Conservation (phyloP, 2,797 vertebrate genomes). For the Mastacembelus armatus region DNA sequence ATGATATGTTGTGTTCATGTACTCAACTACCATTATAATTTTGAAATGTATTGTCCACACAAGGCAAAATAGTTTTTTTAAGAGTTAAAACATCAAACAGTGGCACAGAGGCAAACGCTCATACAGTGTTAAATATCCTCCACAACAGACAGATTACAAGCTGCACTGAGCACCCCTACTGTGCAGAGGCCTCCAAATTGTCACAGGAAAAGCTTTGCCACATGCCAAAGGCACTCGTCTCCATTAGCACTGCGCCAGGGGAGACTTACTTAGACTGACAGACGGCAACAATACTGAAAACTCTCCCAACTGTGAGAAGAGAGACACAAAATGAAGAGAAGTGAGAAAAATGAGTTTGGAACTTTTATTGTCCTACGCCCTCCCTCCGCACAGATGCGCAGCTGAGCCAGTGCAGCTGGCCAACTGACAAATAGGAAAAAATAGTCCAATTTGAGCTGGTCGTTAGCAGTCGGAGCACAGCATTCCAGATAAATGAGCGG, state of each 20-base stretch:
- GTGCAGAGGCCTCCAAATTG: constrained; percentile 69
- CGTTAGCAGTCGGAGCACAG: constrained; percentile 88
- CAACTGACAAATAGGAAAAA: constrained; percentile 94
- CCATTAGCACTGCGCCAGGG: constrained; percentile 71
- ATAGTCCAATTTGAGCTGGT: constrained; percentile 94
- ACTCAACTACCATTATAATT: background rate
- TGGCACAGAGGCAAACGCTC: constrained; percentile 38
- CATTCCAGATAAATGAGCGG: constrained; percentile 88
- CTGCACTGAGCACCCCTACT: constrained; percentile 58
- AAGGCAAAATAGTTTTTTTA: constrained; percentile 1
- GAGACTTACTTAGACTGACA: constrained; percentile 76
- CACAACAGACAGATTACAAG: constrained; percentile 70
- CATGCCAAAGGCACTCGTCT: constrained; percentile 77
- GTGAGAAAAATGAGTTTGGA: constrained; percentile 89
- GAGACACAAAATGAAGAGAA: constrained; percentile 76
- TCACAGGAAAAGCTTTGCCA: constrained; percentile 76
- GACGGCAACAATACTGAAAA: constrained; percentile 71
- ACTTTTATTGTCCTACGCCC: constrained; percentile 88
- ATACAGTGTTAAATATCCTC: constrained; percentile 60
- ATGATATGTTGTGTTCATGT: no score
- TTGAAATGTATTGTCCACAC: background rate
- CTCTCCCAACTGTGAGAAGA: constrained; percentile 74
- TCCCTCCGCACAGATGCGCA: constrained; percentile 86
- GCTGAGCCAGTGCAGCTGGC: constrained; percentile 90
- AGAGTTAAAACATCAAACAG: constrained; percentile 55